A percentile compares a stretch with the other conserved stretches of the same genome.
phyloP scores from a whole-genome alignment of 2,113 vertebrate genomes.

The Xiphophorus maculatus region DNA sequence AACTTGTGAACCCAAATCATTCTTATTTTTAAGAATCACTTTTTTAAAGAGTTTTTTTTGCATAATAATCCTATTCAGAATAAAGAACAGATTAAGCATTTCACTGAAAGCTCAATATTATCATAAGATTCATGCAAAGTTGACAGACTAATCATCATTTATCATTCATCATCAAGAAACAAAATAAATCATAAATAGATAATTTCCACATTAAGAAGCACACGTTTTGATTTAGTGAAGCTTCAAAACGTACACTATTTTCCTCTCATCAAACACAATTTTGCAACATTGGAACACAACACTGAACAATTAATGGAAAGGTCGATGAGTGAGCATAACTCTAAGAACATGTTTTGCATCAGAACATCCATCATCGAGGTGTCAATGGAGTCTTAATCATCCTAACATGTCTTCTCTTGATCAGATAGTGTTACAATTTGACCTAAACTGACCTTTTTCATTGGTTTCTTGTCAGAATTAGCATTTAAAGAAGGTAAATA shows the following conservation, averaged over 20 bases:
- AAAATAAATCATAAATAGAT: neutral
- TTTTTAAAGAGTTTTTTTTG: neutral
- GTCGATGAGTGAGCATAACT: conserved; percentile 16
- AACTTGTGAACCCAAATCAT: too few relatives aligned
- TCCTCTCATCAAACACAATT: neutral
- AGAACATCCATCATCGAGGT: conserved; percentile 4
- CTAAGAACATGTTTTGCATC: neutral
- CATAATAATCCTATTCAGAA: neutral
- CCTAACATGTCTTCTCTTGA: neutral
- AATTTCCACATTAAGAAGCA: neutral
- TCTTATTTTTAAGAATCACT: too few relatives aligned
- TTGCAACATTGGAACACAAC: conserved; percentile 7
- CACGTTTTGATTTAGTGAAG: neutral
- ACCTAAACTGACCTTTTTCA: conserved; percentile 19
- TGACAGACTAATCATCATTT: neutral
- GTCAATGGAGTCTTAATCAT: neutral
- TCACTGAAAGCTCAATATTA: neutral
- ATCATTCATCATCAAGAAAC: neutral
- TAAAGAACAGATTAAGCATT: neutral
- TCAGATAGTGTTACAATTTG: conserved; percentile 4
- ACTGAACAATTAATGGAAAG: conserved; percentile 20
- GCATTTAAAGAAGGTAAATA: conserved; percentile 42
- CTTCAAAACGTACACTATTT: neutral
- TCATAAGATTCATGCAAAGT: neutral
- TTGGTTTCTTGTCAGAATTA: conserved; percentile 2